Evolutionary conservation across 2,113 vertebrate genomes (phyloP).

Genomic region (Gorsachius goisagi): DNA sequence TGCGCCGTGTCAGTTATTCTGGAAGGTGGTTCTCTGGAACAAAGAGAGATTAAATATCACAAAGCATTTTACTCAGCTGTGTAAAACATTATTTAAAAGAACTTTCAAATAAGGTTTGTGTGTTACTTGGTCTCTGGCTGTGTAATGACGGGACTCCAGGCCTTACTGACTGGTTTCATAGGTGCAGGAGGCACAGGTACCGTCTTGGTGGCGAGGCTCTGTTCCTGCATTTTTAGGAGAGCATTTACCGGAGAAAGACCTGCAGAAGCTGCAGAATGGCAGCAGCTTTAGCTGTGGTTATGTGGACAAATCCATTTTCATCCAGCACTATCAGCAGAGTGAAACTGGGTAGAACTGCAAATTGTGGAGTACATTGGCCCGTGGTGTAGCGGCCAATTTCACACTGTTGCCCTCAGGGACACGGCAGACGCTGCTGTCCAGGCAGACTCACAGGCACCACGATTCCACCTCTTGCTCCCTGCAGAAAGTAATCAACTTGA

Average conservation of each 20-base stretch:
- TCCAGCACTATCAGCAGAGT: background rate
- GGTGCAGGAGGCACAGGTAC: background rate
- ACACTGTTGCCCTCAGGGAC: background rate
- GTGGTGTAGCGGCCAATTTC: background rate
- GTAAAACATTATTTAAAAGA: background rate
- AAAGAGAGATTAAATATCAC: background rate
- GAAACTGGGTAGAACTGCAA: background rate
- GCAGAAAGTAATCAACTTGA: background rate
- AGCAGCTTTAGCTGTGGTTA: background rate
- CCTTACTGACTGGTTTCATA: background rate
- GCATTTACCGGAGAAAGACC: background rate
- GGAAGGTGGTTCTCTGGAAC: background rate
- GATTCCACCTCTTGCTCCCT: background rate
- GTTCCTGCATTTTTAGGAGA: background rate
- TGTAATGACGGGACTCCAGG: background rate
- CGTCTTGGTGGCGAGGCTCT: rapidly evolving
- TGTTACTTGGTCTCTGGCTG: background rate
- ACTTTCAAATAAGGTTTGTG: background rate
- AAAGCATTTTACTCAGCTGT: background rate
- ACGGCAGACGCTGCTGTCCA: background rate
- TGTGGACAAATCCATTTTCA: background rate
- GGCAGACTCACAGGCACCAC: background rate
- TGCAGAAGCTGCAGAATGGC: background rate
- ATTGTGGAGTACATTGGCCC: rapidly evolving
- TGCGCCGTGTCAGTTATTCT: background rate